These are phyloP conservation scores for Caenorhabditis auriculariae DNA, from an alignment of 2,888 invertebrate species.

Conservation along the genomic window DNA sequence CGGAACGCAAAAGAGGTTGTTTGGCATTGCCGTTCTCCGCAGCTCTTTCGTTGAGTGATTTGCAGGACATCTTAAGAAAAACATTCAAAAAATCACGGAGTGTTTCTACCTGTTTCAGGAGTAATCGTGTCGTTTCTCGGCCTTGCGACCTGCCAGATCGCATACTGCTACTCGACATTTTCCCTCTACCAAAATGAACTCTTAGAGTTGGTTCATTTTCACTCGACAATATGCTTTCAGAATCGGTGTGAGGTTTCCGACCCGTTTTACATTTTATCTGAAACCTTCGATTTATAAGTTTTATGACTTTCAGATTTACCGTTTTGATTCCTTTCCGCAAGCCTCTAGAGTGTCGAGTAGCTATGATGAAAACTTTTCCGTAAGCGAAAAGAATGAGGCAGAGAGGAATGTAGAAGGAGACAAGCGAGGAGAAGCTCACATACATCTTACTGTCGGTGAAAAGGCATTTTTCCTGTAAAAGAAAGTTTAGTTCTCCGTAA, in stretches of 20 bases:
- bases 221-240: constrained; percentile 44
- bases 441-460: constrained; percentile 96
- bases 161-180: constrained; percentile 22
- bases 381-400: constrained; percentile 98
- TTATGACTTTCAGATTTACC: constrained; percentile 27
- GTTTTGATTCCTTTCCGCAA: constrained; percentile 58
- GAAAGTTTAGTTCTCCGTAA: neutral
- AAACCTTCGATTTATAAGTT: neutral
- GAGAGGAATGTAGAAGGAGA: constrained; percentile 94
- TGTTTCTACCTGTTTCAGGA: constrained; percentile 42
- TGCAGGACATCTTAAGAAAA: constrained; percentile 26
- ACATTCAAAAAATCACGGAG: neutral
- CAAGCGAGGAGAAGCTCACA: constrained; percentile 92
- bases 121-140: constrained; percentile 31
- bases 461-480: constrained; percentile 71
- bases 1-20: constrained; percentile 8
- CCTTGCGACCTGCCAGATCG: constrained; percentile 13
- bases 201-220: constrained; percentile 52
- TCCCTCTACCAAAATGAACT: constrained; percentile 54
- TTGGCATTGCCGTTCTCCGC: constrained; percentile 2
- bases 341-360: constrained; percentile 54
- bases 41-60: constrained; percentile 27
- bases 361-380: constrained; percentile 73
- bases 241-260: constrained; percentile 35
- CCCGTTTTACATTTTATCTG: constrained; percentile 35